These are phyloP conservation scores for Adelges cooleyi DNA, from an alignment of 1,140 invertebrate genomes.

Conservation along the genomic window DNA sequence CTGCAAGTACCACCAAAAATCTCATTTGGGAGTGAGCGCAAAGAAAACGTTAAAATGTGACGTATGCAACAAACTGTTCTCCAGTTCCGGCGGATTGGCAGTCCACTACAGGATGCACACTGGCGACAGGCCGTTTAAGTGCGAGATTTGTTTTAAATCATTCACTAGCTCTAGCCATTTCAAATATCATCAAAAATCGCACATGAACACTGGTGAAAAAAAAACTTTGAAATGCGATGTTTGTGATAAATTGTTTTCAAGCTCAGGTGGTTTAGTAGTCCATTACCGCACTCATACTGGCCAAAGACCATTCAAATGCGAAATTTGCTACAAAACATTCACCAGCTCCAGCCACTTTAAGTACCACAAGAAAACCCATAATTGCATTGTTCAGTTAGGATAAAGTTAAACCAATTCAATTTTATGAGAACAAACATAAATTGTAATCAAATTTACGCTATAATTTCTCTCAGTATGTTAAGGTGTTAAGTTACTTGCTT, in stretches of 20 bases:
- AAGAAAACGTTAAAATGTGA: constrained; percentile 53
- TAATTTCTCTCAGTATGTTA: too few species aligned
- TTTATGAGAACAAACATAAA: background rate
- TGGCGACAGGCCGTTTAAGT: constrained; percentile 53
- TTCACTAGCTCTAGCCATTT: constrained; percentile 25
- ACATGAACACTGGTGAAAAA: constrained; percentile 38
- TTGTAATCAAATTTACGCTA: background rate
- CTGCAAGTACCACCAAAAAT: constrained; percentile 23
- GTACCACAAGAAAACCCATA: constrained; percentile 16
- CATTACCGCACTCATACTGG: constrained; percentile 30
- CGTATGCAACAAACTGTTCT: constrained; percentile 30
- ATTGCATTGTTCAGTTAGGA: background rate
- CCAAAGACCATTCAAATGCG: constrained; percentile 30
- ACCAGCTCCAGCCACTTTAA: constrained; percentile 22
- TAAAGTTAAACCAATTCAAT: background rate
- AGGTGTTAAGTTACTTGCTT: too few species aligned
- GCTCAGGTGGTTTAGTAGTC: constrained; percentile 3
- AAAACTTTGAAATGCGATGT: constrained; percentile 48
- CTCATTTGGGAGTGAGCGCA: background rate
- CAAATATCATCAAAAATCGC: constrained; percentile 27
- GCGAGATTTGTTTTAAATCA: constrained; percentile 34
- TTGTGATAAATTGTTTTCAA: constrained; percentile 30
- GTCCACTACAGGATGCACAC: constrained; percentile 53
- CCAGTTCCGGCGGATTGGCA: constrained; percentile 6
- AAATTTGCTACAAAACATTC: constrained; percentile 30